Evolutionary conservation across 2,113 vertebrate genomes (phyloP).

Genomic region (Pelmatolapia mariae): DNA sequence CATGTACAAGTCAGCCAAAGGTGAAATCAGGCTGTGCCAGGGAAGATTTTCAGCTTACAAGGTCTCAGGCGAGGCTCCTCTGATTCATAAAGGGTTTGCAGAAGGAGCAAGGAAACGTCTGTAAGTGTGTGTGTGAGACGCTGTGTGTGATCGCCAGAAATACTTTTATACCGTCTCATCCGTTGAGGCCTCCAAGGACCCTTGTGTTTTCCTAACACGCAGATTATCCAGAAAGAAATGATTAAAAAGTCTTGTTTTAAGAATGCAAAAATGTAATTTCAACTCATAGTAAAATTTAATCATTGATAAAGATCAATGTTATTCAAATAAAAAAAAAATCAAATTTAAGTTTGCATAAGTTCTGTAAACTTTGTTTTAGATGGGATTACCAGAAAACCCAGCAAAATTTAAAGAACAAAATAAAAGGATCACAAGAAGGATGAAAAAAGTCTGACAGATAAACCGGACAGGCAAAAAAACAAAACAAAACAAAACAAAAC

Average conservation of each 20-base stretch:
- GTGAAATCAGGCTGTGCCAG: constrained; percentile 53
- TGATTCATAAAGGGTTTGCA: constrained; percentile 47
- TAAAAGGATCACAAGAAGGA: not conserved
- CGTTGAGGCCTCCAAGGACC: not conserved
- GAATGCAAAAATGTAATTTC: not conserved
- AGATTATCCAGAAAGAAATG: not conserved
- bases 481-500: not conserved
- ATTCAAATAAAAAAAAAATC: not conserved
- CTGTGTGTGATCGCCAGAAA: not conserved
- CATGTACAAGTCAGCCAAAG: constrained; percentile 60
- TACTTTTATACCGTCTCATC: not conserved
- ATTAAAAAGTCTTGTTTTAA: not conserved
- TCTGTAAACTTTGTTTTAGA: not conserved
- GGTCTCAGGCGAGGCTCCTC: constrained; percentile 45
- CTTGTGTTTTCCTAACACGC: not conserved
- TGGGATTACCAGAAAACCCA: not conserved
- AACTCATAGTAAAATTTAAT: not conserved
- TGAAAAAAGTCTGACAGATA: not conserved
- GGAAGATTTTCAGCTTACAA: constrained; percentile 57
- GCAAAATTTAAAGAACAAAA: not conserved
- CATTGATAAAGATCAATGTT: no score
- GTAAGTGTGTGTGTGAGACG: not conserved
- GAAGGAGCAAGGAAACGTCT: not conserved
- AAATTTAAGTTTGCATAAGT: not conserved
- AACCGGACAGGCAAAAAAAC: not conserved